Conservation (phyloP, 2,113 vertebrate genomes). For the Sapajus apella region DNA sequence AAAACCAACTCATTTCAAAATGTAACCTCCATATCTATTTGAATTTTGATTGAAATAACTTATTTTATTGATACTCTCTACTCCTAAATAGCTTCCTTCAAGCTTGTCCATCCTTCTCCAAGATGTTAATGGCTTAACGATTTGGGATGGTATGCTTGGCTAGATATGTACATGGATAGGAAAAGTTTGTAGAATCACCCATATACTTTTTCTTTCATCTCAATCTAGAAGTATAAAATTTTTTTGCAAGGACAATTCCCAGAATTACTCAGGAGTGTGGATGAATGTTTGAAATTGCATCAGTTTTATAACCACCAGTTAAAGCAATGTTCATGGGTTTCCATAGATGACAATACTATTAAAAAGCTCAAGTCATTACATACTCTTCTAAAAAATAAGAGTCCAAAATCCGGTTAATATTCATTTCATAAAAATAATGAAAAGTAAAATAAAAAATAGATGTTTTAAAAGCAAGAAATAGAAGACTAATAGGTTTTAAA, state of each 20-base stretch:
- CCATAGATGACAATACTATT: neutral
- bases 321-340: neutral
- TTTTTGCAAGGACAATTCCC: neutral
- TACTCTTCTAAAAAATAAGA: neutral
- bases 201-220: neutral
- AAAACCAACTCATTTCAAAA: conserved; percentile 32
- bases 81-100: neutral
- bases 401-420: neutral
- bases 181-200: neutral
- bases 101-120: neutral
- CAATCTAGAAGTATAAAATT: neutral
- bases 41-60: neutral
- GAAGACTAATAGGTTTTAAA: neutral
- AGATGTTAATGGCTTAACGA: neutral
- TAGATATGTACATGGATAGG: neutral
- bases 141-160: neutral
- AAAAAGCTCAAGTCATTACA: neutral
- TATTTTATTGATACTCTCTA: neutral
- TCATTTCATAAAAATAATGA: neutral
- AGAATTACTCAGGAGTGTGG: neutral
- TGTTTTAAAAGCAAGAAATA: neutral
- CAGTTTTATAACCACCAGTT: neutral
- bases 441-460: neutral
- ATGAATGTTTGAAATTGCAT: conserved; percentile 13
- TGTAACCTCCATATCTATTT: neutral